phyloP scores from a whole-genome alignment of 2,797 vertebrate genomes.

The Lepus townsendii region DNA sequence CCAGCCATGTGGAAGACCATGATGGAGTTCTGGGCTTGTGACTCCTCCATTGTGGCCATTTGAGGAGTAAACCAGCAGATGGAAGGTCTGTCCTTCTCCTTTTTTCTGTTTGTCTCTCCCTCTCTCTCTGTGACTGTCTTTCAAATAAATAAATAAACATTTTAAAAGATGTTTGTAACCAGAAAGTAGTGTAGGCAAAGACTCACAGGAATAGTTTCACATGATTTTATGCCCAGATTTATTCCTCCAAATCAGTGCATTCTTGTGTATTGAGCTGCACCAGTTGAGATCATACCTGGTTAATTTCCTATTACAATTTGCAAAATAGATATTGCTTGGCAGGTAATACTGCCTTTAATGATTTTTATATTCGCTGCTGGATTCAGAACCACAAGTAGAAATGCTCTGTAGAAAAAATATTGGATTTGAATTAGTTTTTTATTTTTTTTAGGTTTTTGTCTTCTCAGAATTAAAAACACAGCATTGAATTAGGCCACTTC shows the following conservation, averaged over 20 bases:
- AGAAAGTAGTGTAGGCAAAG: background rate
- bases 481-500: background rate
- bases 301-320: background rate
- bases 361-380: background rate
- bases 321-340: background rate
- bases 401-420: background rate
- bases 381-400: background rate
- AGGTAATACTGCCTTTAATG: background rate
- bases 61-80: no score
- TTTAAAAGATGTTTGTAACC: background rate
- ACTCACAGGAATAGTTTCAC: background rate
- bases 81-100: no score
- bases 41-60: no score
- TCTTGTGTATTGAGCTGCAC: background rate
- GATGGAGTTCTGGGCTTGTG: no score
- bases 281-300: background rate
- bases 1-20: no score
- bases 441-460: background rate
- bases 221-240: background rate
- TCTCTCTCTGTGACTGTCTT: no score
- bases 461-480: conserved; percentile 42
- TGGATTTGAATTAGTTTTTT: conserved; percentile 16
- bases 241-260: background rate
- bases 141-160: background rate
- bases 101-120: no score